Evolutionary conservation across 92 coral and sea anemone genomes (phyloP).

Genomic region (Epizoanthus stellaris): DNA sequence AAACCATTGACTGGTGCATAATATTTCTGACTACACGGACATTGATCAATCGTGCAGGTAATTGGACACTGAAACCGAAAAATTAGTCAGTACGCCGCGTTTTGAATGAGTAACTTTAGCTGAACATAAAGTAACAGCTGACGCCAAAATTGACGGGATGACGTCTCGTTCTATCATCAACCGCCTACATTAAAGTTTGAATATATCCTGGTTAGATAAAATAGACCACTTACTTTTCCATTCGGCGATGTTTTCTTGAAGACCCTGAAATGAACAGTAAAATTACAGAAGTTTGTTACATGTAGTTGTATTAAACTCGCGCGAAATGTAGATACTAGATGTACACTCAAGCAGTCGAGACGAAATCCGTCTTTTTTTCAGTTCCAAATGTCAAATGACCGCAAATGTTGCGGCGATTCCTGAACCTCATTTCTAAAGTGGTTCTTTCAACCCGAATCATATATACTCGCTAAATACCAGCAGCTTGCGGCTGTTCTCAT

Average conservation of each 20-base stretch:
- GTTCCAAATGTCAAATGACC: no score
- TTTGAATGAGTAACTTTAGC: constrained; percentile 10
- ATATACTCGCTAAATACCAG: background rate
- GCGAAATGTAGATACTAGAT: no score
- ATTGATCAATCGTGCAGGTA: background rate
- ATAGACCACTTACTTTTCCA: constrained; percentile 77
- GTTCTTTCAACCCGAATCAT: background rate
- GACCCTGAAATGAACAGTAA: constrained; percentile 72
- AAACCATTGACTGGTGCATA: no score
- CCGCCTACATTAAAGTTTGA: background rate
- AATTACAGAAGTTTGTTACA: constrained; percentile 26
- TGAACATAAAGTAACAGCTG: constrained; percentile 20
- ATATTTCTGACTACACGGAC: background rate
- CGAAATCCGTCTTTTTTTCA: no score
- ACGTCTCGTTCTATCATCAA: constrained; percentile 1
- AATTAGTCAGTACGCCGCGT: background rate
- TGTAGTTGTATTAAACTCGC: constrained; percentile 1
- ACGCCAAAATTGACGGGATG: background rate
- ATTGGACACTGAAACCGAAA: background rate
- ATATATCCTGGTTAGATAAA: background rate
- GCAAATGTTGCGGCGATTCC: background rate
- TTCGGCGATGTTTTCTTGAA: constrained; percentile 98
- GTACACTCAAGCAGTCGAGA: no score
- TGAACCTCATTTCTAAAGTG: background rate
- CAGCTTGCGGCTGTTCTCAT: background rate